phyloP scores from a whole-genome alignment of 2,797 vertebrate genomes.

The Toxotes lorentzi region DNA sequence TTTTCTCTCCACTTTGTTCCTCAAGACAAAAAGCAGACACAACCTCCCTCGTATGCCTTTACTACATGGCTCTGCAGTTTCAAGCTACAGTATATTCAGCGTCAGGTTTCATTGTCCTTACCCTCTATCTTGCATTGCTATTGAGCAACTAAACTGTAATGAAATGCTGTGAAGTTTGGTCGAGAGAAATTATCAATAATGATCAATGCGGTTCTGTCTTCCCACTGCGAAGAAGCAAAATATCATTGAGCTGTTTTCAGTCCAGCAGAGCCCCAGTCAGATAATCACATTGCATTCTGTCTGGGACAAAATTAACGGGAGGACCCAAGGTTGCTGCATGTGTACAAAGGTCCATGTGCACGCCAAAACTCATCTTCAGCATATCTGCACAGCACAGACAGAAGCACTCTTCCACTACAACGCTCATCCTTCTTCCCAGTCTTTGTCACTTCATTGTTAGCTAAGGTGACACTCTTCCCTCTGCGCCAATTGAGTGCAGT shows the following conservation, averaged over 20 bases:
- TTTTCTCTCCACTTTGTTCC: background rate
- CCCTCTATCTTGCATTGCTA: slow-evolving; percentile 44
- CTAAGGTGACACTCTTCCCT: slow-evolving; percentile 52
- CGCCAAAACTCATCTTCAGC: slow-evolving; percentile 26
- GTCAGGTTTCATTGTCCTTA: slow-evolving; percentile 56
- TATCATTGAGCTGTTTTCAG: slow-evolving; percentile 76
- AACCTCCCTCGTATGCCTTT: slow-evolving; percentile 5
- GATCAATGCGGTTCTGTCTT: slow-evolving; percentile 69
- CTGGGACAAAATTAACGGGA: slow-evolving; percentile 64
- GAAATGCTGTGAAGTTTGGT: slow-evolving; percentile 61
- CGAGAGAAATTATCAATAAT: slow-evolving; percentile 57
- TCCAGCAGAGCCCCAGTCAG: slow-evolving; percentile 59
- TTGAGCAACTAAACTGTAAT: slow-evolving; percentile 70
- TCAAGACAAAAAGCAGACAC: slow-evolving; percentile 17
- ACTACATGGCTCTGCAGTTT: slow-evolving; percentile 47
- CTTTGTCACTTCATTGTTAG: slow-evolving; percentile 58
- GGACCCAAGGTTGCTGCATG: slow-evolving; percentile 68
- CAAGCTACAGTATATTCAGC: slow-evolving; percentile 35
- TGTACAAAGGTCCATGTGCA: slow-evolving; percentile 44
- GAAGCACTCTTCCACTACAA: background rate
- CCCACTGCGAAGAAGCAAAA: slow-evolving; percentile 58
- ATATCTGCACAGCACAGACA: background rate
- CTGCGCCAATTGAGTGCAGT: slow-evolving; percentile 55
- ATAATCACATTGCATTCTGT: slow-evolving; percentile 72
- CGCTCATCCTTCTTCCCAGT: background rate